phyloP scores from a whole-genome alignment of 2,888 invertebrate species.

The Drosophila mettleri region DNA sequence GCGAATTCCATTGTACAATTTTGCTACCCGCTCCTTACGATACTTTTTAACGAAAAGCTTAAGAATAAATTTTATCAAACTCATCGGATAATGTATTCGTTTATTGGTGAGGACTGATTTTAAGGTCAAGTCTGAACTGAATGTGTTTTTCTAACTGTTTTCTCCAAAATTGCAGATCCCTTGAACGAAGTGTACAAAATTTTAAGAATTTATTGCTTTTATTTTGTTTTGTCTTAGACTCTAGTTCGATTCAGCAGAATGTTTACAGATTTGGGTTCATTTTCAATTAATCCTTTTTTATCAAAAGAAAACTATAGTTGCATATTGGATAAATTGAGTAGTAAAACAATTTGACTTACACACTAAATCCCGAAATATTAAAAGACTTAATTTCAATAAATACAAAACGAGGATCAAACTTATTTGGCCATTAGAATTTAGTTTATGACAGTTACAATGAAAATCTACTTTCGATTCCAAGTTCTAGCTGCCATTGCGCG shows the following conservation, averaged over 20 bases:
- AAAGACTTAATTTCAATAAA: constrained; percentile 8
- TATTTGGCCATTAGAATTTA: constrained; percentile 7
- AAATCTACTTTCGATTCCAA: constrained; percentile 14
- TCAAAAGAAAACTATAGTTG: constrained; percentile 3
- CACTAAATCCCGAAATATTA: constrained; percentile 27
- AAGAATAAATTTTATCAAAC: constrained; percentile 48
- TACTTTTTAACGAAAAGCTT: constrained; percentile 49
- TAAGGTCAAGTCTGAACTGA: background rate
- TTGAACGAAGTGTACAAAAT: background rate
- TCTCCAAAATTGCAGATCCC: background rate
- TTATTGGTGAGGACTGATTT: background rate
- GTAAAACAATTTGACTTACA: constrained; percentile 34
- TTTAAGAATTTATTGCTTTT: constrained; percentile 35
- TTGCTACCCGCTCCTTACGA: constrained; percentile 66
- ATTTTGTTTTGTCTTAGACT: constrained; percentile 32
- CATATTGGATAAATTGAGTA: constrained; percentile 19
- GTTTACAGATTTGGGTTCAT: constrained; percentile 72
- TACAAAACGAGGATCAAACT: constrained; percentile 15
- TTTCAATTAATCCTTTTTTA: constrained; percentile 2
- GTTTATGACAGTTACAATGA: constrained; percentile 15
- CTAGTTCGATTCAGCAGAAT: constrained; percentile 56
- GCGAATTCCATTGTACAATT: constrained; percentile 75
- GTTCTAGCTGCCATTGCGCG: constrained; percentile 63
- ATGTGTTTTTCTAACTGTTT: too few relatives aligned
- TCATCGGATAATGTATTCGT: constrained; percentile 1